A percentile compares a stretch with the other conserved stretches of the same genome.
These are phyloP conservation scores for Aelia acuminata DNA, from an alignment of 2,888 invertebrate genomes.

Conservation along the genomic window DNA sequence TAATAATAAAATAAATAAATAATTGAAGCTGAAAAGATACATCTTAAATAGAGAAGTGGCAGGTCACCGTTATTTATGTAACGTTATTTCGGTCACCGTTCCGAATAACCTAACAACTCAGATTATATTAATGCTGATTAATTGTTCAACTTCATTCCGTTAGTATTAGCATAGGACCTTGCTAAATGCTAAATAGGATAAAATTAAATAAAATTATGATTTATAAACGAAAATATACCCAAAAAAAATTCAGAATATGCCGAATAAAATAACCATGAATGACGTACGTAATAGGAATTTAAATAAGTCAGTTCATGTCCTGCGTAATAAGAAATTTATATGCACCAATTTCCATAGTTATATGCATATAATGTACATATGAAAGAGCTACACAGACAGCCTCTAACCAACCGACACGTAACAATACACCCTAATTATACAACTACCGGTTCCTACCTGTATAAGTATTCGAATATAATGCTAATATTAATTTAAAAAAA, in stretches of 20 bases:
- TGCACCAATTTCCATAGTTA: not conserved
- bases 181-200: no score
- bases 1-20: not conserved
- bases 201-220: no score
- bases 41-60: slow-evolving; percentile 3
- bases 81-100: not conserved
- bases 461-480: not conserved
- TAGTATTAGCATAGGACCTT: not conserved
- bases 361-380: not conserved
- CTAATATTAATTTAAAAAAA: not conserved
- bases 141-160: not conserved
- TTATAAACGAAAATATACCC: no score
- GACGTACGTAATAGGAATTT: not conserved
- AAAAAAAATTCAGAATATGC: no score
- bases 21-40: not conserved
- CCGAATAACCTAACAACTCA: not conserved
- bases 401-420: not conserved
- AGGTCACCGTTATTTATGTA: not conserved
- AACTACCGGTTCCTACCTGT: not conserved
- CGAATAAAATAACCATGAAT: no score
- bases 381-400: not conserved
- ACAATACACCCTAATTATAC: not conserved
- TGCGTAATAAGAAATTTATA: not conserved
- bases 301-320: not conserved
- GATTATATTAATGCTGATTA: not conserved